These are phyloP conservation scores for Elymnias hypermnestra DNA, from an alignment of 1,140 invertebrate genomes.

Conservation along the genomic window DNA sequence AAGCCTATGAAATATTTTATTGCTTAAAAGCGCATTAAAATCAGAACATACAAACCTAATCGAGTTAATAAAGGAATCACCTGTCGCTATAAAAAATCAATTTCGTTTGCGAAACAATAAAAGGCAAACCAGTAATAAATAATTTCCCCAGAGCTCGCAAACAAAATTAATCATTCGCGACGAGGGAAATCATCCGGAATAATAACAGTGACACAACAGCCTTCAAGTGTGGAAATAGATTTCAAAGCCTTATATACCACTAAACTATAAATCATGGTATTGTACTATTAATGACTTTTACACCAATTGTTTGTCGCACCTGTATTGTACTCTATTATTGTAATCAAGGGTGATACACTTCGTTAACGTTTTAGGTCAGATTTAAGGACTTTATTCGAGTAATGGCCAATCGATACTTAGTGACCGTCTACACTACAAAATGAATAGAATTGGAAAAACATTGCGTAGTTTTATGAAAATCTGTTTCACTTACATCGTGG, in stretches of 20 bases:
- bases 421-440: too few relatives aligned
- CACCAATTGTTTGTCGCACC: background rate
- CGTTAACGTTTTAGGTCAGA: too few relatives aligned
- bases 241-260: background rate
- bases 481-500: too few relatives aligned
- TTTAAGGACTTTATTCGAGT: too few relatives aligned
- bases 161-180: slow-evolving; percentile 22
- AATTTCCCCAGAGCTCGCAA: slow-evolving; percentile 20
- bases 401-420: too few relatives aligned
- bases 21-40: too few relatives aligned
- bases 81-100: slow-evolving; percentile 22
- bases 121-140: slow-evolving; percentile 12
- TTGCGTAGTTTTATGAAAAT: too few relatives aligned
- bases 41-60: too few relatives aligned
- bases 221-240: slow-evolving; percentile 2
- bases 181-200: slow-evolving; percentile 20
- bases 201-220: slow-evolving; percentile 9
- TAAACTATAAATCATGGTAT: slow-evolving; percentile 2
- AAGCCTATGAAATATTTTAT: too few relatives aligned
- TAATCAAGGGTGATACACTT: too few relatives aligned
- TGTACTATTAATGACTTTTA: slow-evolving; percentile 1
- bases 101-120: slow-evolving; percentile 16
- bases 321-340: background rate
- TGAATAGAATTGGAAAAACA: too few relatives aligned
- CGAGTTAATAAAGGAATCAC: slow-evolving; percentile 15